Percentiles rank a stretch among this genome's conserved stretches.
These are phyloP conservation scores for Nesoenas mayeri DNA, from an alignment of 2,113 vertebrate species.

Conservation along the genomic window DNA sequence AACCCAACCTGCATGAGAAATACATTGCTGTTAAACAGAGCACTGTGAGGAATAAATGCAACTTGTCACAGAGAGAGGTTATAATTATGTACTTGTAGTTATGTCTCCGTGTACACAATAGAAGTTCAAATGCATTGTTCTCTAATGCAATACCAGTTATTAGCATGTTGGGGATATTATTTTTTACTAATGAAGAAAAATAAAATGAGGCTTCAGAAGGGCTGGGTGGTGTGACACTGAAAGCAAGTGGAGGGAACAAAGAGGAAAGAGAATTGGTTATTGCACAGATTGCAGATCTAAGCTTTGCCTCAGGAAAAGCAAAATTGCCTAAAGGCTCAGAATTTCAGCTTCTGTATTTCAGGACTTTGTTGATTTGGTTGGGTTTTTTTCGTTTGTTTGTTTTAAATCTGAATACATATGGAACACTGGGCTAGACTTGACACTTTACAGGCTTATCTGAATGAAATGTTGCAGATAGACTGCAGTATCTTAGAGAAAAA, in stretches of 20 bases:
- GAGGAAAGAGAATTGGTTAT: background rate
- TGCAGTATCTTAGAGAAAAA: background rate
- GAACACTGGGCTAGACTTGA: background rate
- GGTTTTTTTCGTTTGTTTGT: background rate
- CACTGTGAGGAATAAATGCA: constrained; percentile 48
- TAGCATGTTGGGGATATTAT: constrained; percentile 52
- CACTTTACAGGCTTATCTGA: background rate
- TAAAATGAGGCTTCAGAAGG: background rate
- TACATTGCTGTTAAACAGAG: background rate
- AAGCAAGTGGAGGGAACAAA: background rate
- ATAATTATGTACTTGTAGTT: constrained; percentile 59
- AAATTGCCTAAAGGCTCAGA: background rate
- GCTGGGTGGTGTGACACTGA: background rate
- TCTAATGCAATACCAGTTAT: constrained; percentile 35
- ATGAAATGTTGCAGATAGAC: background rate
- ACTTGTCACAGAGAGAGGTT: constrained; percentile 49
- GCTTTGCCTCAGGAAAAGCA: background rate
- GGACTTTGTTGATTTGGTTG: background rate
- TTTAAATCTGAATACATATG: background rate
- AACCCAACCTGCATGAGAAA: background rate
- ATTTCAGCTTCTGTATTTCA: constrained; percentile 15
- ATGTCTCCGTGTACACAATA: constrained; percentile 3
- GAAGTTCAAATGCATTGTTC: constrained; percentile 41
- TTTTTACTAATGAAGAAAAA: constrained; percentile 42
- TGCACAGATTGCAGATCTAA: background rate